Base-by-base conservation (phyloP, 53 echinoderm and acorn worm genomes). In the Zoroaster sp. region DNA sequence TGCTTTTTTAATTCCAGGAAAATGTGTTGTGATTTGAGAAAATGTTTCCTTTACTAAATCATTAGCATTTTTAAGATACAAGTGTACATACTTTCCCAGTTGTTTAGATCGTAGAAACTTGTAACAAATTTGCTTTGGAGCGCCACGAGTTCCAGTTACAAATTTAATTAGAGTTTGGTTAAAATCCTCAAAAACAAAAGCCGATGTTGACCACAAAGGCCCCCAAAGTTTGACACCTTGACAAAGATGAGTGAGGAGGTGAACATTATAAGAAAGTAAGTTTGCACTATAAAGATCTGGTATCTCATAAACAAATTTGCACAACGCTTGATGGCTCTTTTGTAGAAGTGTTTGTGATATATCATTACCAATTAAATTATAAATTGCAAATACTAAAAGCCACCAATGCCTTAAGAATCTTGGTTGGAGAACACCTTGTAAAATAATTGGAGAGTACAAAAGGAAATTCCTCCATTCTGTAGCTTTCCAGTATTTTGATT, bases 391-490 rank as follows among this genome's bases (percentile, higher is more conserved):
- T 1, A 90, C 83, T 4, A 90, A 18, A 8, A 74, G 35, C 33
- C 40, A 63, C 73, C 81, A 72, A 54, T 90, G 90, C 3, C 74
- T 74, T 3, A 80, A 73, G 44, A 47, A 83, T 63, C 70, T 35
- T 32, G 74, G 31, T 3, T 80, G 83, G 20, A 83, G 23, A 14
- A 83, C 38, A 1, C 68, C 66, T 35, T 52, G 13, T 13, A 87
- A 47, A 28, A 49, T 34, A 2, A 86, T 51, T 14, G 72, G 72
- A 35, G 49, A 86, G 52, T 86, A 72, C 18, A 86, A 72, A 40
- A 91, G 40, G 54, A 86, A 91, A 17, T 85, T 85, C 33, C 55
- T 67, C 76, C 86, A 86, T 39, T 91, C 87, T 11, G 77, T 67
- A 23, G 78, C 78, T 25, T 86, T 91, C 91, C 91, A 73, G 35